These are phyloP conservation scores for Andrena flavipes DNA, from an alignment of 2,888 invertebrate genomes.

Conservation along the genomic window DNA sequence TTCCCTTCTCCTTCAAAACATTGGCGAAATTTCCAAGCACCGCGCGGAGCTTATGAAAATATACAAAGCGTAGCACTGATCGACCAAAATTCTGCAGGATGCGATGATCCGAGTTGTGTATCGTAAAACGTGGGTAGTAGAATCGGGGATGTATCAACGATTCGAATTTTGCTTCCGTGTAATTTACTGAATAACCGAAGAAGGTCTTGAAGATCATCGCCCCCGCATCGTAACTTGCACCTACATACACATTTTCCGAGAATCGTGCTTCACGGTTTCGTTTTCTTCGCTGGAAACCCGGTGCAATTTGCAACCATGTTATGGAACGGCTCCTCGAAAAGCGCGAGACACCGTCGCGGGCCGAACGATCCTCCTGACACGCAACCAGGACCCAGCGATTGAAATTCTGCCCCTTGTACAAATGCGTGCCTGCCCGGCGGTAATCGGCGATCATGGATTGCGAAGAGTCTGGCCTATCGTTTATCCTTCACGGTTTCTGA, in stretches of 20 bases:
- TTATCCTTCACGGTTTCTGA: slow-evolving; percentile 32
- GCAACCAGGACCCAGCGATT: background rate
- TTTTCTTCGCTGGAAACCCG: slow-evolving; percentile 5
- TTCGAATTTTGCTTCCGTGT: background rate
- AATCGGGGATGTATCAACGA: background rate
- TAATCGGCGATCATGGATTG: slow-evolving; percentile 2
- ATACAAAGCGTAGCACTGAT: background rate
- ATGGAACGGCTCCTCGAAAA: slow-evolving; percentile 23
- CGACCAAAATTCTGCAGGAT: background rate
- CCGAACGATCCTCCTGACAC: too few relatives aligned
- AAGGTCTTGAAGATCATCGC: background rate
- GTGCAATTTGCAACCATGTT: slow-evolving; percentile 31
- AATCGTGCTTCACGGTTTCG: slow-evolving; percentile 7
- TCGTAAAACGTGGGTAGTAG: too few relatives aligned
- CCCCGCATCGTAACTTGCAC: background rate
- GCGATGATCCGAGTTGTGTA: background rate
- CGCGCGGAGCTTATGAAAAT: background rate
- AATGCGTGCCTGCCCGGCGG: background rate
- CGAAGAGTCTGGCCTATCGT: background rate
- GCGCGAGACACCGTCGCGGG: background rate
- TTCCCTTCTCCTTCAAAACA: background rate
- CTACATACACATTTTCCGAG: slow-evolving; percentile 5
- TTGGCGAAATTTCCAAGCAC: background rate
- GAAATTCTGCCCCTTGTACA: background rate
- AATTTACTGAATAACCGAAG: background rate